Evolutionary conservation across 2,113 vertebrate genomes (phyloP).

Genomic region (Oreochromis spilurus): DNA sequence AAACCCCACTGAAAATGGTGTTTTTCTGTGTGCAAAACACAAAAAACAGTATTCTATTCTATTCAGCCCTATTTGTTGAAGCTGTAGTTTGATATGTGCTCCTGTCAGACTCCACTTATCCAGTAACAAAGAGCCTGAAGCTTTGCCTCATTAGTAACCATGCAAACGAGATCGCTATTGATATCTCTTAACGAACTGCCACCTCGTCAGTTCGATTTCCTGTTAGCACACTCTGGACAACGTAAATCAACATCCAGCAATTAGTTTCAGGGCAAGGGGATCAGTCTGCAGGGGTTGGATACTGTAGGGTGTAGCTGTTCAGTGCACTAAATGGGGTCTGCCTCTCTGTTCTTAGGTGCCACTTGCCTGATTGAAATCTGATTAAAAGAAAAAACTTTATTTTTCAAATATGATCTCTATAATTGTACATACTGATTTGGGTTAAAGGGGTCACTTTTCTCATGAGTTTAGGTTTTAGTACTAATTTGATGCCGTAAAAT

Average conservation of each 20-base stretch:
- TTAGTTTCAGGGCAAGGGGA: constrained; percentile 32
- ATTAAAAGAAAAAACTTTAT: neutral
- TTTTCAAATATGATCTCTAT: neutral
- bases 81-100: constrained; percentile 21
- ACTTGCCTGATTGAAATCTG: neutral
- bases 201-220: constrained; percentile 59
- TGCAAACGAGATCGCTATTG: constrained; percentile 58
- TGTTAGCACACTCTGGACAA: constrained; percentile 49
- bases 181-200: constrained; percentile 64
- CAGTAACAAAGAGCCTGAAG: constrained; percentile 36
- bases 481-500: neutral
- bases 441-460: neutral
- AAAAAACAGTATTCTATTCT: neutral
- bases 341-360: neutral
- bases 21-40: neutral
- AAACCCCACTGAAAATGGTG: neutral
- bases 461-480: neutral
- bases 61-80: neutral
- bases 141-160: constrained; percentile 50
- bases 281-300: neutral
- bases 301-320: constrained; percentile 11
- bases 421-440: neutral
- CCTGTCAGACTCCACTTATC: constrained; percentile 43
- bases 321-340: constrained; percentile 33
- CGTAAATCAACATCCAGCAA: constrained; percentile 60